A percentile compares a stretch with the other conserved stretches of the same genome.
These are phyloP conservation scores for Poeciliopsis paucimaculata DNA, from an alignment of 2,797 vertebrate species.

Conservation along the genomic window DNA sequence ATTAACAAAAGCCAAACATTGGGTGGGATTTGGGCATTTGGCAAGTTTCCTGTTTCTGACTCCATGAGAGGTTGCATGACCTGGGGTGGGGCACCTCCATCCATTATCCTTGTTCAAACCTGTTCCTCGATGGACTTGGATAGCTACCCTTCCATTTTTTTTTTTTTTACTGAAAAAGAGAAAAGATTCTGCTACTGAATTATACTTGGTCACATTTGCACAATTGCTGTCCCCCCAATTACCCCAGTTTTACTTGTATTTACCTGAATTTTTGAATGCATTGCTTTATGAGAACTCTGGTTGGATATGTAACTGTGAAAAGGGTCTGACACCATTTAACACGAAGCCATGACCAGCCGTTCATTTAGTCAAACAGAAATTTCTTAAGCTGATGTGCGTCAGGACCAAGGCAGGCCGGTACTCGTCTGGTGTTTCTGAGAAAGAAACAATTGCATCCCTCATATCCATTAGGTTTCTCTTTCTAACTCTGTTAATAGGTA, in stretches of 20 bases:
- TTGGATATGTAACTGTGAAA: not conserved
- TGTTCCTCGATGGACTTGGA: conserved; percentile 36
- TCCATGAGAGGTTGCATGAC: conserved; percentile 15
- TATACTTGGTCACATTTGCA: not conserved
- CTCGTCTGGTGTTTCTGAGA: conserved; percentile 9
- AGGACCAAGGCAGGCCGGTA: not conserved
- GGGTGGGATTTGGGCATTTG: conserved; percentile 30
- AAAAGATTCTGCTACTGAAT: not conserved
- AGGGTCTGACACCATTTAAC: conserved; percentile 5
- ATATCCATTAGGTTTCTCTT: not conserved
- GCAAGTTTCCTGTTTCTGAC: conserved; percentile 22
- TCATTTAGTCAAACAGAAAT: conserved; percentile 8
- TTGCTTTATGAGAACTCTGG: not conserved
- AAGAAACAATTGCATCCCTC: not conserved
- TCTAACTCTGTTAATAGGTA: not conserved
- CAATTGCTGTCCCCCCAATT: not conserved
- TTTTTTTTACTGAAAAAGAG: conserved; percentile 3
- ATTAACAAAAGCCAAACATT: not conserved
- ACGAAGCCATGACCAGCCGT: not conserved
- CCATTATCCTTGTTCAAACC: conserved; percentile 54
- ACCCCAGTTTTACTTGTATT: not conserved
- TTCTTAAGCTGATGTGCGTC: not conserved
- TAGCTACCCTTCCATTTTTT: conserved; percentile 1
- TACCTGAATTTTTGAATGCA: not conserved
- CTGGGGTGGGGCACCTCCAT: conserved; percentile 49